A percentile compares a stretch with the other conserved stretches of the same genome.
These are phyloP conservation scores for Champsocephalus gunnari DNA, from an alignment of 2,797 vertebrate genomes.

Conservation along the genomic window DNA sequence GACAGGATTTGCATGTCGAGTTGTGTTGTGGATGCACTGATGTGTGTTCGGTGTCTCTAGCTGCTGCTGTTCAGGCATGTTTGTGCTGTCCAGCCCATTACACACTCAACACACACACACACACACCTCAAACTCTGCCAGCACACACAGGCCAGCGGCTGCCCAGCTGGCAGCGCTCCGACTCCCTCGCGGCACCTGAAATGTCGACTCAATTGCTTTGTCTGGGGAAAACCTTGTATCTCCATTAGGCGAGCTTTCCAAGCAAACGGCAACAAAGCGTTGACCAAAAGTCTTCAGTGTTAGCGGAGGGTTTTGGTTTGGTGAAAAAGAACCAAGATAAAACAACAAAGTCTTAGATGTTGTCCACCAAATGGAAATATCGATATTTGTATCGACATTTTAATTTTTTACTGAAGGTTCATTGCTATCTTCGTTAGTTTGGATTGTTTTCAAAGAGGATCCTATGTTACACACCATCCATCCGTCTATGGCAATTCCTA, in stretches of 20 bases:
- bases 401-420: no score
- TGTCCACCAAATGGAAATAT: no score
- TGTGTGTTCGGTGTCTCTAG: constrained; percentile 51
- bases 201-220: constrained; percentile 51
- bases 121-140: constrained; percentile 43
- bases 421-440: no score
- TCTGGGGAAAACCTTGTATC: constrained; percentile 56
- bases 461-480: no score
- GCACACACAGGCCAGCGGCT: constrained; percentile 40
- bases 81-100: constrained; percentile 57
- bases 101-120: constrained; percentile 21
- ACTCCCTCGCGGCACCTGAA: constrained; percentile 50
- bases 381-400: no score
- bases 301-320: background rate
- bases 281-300: background rate
- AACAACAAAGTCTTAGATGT: background rate
- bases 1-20: constrained; percentile 16
- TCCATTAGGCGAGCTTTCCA: constrained; percentile 43
- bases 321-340: background rate
- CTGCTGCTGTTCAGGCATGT: constrained; percentile 59
- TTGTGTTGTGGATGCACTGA: constrained; percentile 16
- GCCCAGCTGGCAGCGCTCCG: constrained; percentile 59
- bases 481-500: no score
- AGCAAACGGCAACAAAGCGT: constrained; percentile 8
- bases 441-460: no score